phyloP scores from a whole-genome alignment of 2,888 invertebrate genomes.

The Athalia rosae region DNA sequence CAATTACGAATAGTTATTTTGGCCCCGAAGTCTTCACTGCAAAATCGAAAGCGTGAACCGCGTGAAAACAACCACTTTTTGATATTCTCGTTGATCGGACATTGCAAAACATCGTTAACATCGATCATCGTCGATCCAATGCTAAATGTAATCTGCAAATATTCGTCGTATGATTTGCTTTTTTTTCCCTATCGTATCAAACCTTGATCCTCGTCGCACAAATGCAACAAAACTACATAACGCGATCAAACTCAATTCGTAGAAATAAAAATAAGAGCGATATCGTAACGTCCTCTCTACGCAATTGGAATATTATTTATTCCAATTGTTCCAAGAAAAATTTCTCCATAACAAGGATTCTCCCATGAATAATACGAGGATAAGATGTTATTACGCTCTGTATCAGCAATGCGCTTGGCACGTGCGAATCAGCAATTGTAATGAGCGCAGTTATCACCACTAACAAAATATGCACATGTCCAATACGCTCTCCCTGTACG shows the following conservation, averaged over 20 bases:
- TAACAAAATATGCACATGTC: neutral
- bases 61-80: too few species aligned
- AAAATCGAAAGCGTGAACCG: too few species aligned
- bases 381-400: neutral
- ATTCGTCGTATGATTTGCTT: neutral
- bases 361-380: constrained; percentile 3
- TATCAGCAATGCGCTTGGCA: neutral
- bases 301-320: neutral
- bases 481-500: too few species aligned
- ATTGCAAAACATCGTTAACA: too few species aligned
- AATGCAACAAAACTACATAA: neutral
- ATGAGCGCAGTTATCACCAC: neutral
- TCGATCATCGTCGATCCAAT: too few species aligned
- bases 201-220: neutral
- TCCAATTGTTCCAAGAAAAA: neutral
- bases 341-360: neutral
- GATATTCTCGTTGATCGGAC: too few species aligned
- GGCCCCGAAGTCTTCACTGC: too few species aligned
- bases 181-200: neutral
- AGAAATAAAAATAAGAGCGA: neutral
- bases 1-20: too few species aligned
- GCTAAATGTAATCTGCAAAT: too few species aligned
- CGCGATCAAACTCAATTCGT: constrained; percentile 6
- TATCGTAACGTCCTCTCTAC: neutral
- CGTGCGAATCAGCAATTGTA: neutral